Conservation (phyloP, 2,797 vertebrate genomes). For the Eulemur rubriventer region DNA sequence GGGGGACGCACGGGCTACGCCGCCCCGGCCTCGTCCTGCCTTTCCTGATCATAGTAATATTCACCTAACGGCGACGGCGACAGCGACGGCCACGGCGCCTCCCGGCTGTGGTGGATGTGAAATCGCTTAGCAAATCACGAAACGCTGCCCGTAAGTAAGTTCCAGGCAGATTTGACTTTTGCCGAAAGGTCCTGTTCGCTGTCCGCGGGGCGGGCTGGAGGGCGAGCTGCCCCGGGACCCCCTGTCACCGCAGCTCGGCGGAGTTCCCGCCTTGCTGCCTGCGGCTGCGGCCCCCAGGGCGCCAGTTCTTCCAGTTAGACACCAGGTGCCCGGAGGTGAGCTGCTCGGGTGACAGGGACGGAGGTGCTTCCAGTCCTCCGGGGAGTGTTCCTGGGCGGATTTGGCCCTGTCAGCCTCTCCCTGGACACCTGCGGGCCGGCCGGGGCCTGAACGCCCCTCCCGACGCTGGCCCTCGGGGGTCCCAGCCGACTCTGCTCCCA, state of each 20-base stretch:
- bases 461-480: neutral
- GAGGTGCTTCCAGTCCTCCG: neutral
- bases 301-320: neutral
- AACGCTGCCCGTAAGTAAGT: neutral
- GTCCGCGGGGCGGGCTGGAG: rapidly evolving
- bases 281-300: neutral
- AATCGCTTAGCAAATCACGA: neutral
- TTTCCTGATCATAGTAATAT: too few species aligned
- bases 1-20: neutral
- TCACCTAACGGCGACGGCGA: too few species aligned
- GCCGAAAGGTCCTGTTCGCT: neutral
- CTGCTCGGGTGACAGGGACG: neutral
- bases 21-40: too few species aligned
- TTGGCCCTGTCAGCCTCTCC: neutral
- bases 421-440: neutral
- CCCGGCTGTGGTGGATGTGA: neutral
- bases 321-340: neutral
- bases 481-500: too few species aligned
- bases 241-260: rapidly evolving
- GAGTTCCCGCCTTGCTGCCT: neutral
- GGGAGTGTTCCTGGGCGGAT: neutral
- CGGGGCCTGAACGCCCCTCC: neutral
- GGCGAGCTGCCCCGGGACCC: rapidly evolving
- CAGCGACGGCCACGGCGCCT: neutral
- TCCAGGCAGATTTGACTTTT: neutral